Percentiles rank a stretch among this genome's conserved stretches.
phyloP scores from a whole-genome alignment of 2,797 vertebrate genomes.

The Lepus oiostolus region DNA sequence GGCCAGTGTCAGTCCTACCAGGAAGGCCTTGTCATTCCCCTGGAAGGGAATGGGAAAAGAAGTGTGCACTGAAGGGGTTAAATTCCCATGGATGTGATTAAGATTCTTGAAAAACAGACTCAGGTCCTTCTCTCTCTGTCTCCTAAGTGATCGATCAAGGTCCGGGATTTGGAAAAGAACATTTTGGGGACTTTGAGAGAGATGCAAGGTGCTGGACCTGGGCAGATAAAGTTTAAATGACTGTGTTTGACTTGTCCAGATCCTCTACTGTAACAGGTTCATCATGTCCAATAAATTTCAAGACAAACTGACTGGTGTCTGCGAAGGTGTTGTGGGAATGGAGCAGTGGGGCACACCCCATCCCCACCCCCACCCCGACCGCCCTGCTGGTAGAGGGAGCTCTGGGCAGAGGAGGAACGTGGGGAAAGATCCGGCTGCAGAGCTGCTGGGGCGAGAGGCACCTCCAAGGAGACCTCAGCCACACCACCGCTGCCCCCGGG shows the following conservation, averaged over 20 bases:
- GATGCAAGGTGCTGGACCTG: slow-evolving; percentile 23
- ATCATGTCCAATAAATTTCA: slow-evolving; percentile 74
- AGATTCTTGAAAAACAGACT: not conserved
- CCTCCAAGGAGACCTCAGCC: not conserved
- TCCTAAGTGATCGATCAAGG: not conserved
- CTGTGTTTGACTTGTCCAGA: slow-evolving; percentile 24
- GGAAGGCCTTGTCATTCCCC: not conserved
- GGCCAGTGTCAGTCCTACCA: not conserved
- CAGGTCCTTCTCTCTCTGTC: not conserved
- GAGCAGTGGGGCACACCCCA: not conserved
- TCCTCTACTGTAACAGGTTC: slow-evolving; percentile 2
- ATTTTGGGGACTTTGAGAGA: slow-evolving; percentile 1
- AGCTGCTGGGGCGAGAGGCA: not conserved
- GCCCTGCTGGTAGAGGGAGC: not conserved
- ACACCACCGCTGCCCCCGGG: not conserved
- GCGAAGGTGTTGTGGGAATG: slow-evolving; percentile 7
- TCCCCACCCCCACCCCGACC: too few relatives aligned
- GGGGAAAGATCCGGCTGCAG: not conserved
- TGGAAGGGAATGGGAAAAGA: slow-evolving; percentile 15
- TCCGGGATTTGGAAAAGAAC: slow-evolving; percentile 52
- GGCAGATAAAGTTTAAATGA: slow-evolving; percentile 12
- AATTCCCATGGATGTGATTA: slow-evolving; percentile 35
- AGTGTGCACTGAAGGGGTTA: not conserved
- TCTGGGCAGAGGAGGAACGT: not conserved
- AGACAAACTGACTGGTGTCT: not conserved